Conservation (phyloP, 2,797 vertebrate species). For the Propithecus deckenii region DNA sequence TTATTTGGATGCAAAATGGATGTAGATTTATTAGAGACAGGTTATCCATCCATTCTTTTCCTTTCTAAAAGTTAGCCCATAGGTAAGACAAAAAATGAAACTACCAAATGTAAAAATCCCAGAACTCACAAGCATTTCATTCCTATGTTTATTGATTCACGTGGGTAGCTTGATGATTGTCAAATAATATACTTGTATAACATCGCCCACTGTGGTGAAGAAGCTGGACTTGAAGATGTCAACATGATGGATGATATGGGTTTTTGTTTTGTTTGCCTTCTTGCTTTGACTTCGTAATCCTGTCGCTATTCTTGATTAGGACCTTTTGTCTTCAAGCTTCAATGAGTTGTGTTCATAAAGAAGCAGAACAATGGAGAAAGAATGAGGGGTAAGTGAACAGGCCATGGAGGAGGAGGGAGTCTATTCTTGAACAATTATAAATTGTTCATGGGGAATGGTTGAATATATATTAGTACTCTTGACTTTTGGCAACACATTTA, state of each 20-base stretch:
- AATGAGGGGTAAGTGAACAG: slow-evolving; percentile 27
- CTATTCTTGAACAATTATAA: slow-evolving; percentile 48
- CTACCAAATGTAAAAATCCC: neutral
- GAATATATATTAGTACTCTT: slow-evolving; percentile 52
- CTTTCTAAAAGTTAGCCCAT: neutral
- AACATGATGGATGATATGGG: neutral
- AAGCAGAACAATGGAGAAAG: neutral
- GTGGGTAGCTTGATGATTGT: neutral
- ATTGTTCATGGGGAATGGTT: slow-evolving; percentile 35
- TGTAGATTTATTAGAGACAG: neutral
- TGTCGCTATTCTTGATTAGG: neutral
- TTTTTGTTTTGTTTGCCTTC: slow-evolving; percentile 15
- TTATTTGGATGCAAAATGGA: neutral
- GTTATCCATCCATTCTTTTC: neutral
- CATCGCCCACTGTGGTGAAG: neutral
- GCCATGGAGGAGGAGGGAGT: neutral
- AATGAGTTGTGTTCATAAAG: neutral
- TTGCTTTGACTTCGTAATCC: neutral
- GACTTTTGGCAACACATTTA: slow-evolving; percentile 59
- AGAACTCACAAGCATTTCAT: neutral
- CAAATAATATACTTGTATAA: neutral
- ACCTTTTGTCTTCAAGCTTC: neutral
- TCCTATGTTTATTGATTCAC: neutral
- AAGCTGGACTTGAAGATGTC: neutral
- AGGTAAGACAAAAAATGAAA: neutral